A percentile compares a stretch with the other conserved stretches of the same genome.
Evolutionary conservation across 2,888 invertebrate genomes (phyloP).

Genomic region (Macrosiphum euphorbiae): DNA sequence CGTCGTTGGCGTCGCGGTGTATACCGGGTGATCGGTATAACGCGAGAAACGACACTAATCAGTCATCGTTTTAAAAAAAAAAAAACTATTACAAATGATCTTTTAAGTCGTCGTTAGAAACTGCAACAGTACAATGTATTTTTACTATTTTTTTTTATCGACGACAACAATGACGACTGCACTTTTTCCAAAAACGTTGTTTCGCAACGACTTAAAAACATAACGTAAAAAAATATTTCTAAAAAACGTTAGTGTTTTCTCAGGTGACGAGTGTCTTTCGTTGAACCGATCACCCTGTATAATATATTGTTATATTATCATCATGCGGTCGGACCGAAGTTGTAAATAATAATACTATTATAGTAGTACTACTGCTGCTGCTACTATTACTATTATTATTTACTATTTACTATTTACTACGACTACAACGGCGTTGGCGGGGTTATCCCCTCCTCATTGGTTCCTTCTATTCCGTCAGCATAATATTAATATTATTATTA

Average conservation of each 20-base stretch:
- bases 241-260: background rate
- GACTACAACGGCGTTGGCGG: background rate
- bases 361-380: background rate
- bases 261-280: background rate
- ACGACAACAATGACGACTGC: too few species aligned
- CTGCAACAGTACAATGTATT: too few species aligned
- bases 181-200: background rate
- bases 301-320: background rate
- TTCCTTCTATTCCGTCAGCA: background rate
- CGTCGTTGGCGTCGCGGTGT: background rate
- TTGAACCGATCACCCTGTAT: background rate
- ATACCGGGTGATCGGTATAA: background rate
- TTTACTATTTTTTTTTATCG: too few species aligned
- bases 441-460: background rate
- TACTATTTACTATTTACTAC: background rate
- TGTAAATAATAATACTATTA: background rate
- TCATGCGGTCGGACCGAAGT: background rate
- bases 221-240: background rate
- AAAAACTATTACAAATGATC: background rate
- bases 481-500: background rate
- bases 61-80: background rate
- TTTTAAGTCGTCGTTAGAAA: too few species aligned
- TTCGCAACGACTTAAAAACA: background rate
- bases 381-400: background rate
- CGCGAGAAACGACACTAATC: background rate